Evolutionary conservation across 2,113 vertebrate species (phyloP), one percentile per base, ranked within the genome.

Genomic region (Diglossa brunneiventris): DNA sequence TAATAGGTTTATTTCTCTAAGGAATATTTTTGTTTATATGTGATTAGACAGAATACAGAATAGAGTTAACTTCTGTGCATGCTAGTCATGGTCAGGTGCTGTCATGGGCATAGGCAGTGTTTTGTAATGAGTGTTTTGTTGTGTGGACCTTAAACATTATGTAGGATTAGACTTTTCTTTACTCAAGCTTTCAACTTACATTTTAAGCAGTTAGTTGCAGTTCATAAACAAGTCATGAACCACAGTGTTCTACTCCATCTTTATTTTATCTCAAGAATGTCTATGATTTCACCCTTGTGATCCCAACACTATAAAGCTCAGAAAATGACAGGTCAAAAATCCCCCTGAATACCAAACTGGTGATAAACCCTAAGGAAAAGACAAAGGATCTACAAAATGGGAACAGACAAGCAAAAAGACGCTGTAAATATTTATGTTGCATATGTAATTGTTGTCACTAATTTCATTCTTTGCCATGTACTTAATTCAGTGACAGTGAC

Each of bases 401-500:
- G 69, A 92, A 81, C 1, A 86, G 33, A 68, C 27, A 86, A 69
- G 31, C 50, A 82, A 46, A 84, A 83, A 50, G n/a, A 24, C 17
- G 30, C 21, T 41, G 50, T 70, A 93, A 94, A 90, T 59, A 72
- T 93, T 83, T 58, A 37, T 41, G 33, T 30, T 83, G 42, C 30
- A 12, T 68, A 26, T 20, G 7, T 74, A 70, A 41, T 37, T 70
- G 18, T 11, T 46, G 44, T 50, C 72, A 55, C n/a, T 74, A 42
- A 13, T 55, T 37, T 42, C 58, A 9, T 73, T 93, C 55, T 77
- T 70, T 75, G 37, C 35, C 13, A 7, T 11, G 28, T 28, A 78
- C 13, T 83, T 59, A 11, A 61, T 58, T 74, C 64, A 64, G 15
- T 22, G 19, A 64, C 61, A 89, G 49, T 8, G 56, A 33, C 61